Conservation (phyloP, 2,797 vertebrate species). For the Serranus cabrilla region DNA sequence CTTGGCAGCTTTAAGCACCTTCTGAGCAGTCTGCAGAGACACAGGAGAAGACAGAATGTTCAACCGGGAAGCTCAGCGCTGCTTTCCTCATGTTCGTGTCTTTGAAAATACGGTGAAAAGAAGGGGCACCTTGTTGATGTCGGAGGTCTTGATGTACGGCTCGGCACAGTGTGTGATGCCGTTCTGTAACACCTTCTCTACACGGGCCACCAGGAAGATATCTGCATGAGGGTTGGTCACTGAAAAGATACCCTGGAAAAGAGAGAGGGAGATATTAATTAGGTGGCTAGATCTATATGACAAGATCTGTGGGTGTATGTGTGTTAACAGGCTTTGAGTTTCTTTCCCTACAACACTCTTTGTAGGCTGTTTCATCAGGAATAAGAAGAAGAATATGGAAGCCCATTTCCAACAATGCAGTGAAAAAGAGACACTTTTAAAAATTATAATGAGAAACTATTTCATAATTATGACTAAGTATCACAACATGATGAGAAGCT, state of each 20-base stretch:
- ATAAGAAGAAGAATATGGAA: no score
- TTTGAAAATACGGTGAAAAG: not conserved
- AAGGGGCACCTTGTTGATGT: constrained; percentile 87
- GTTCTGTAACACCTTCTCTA: constrained; percentile 98
- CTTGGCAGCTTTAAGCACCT: constrained; percentile 95
- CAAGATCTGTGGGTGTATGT: not conserved
- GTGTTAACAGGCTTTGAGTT: not conserved
- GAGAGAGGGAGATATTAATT: not conserved
- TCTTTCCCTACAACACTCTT: not conserved
- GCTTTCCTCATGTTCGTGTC: rapidly evolving
- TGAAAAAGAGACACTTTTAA: no score
- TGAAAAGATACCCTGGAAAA: constrained; percentile 92
- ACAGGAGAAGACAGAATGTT: not conserved
- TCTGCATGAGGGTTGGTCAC: constrained; percentile 94
- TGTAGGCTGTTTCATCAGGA: no score
- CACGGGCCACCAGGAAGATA: constrained; percentile 93
- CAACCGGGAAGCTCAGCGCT: no score
- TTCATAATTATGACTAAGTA: no score
- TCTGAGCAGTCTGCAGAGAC: constrained; percentile 91
- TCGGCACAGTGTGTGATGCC: constrained; percentile 95
- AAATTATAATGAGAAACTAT: no score
- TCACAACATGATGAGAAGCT: no score
- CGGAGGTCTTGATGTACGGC: constrained; percentile 95
- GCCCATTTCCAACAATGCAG: no score
- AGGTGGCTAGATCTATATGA: not conserved